phyloP scores from a whole-genome alignment of 1,140 invertebrate genomes.

The Lutraria rhynchaena region DNA sequence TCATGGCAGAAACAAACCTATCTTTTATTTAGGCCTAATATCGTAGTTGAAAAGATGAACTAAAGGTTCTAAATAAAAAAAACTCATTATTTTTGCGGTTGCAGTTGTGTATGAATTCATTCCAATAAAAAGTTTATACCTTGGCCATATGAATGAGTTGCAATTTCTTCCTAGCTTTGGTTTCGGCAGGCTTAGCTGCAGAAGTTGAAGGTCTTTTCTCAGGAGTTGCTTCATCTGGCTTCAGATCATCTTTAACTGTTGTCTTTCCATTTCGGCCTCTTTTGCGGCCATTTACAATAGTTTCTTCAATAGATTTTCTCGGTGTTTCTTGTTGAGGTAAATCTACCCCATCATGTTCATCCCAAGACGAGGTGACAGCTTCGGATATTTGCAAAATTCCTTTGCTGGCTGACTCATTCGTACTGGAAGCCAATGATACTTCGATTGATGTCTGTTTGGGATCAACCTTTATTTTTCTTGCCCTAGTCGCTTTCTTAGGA shows the following conservation, averaged over 20 bases:
- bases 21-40: too few relatives aligned
- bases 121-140: too few relatives aligned
- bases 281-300: slow-evolving; percentile 48
- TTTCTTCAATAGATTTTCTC: slow-evolving; percentile 17
- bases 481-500: slow-evolving; percentile 25
- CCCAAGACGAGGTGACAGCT: slow-evolving; percentile 69
- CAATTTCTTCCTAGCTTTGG: slow-evolving; percentile 44
- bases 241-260: slow-evolving; percentile 34
- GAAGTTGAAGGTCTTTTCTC: slow-evolving; percentile 16
- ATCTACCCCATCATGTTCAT: slow-evolving; percentile 68
- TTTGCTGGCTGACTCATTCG: not conserved
- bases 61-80: too few relatives aligned
- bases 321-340: slow-evolving; percentile 48
- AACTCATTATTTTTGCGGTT: too few relatives aligned
- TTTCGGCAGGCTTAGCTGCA: slow-evolving; percentile 28
- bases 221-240: slow-evolving; percentile 45
- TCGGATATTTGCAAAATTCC: slow-evolving; percentile 37
- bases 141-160: slow-evolving; percentile 29
- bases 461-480: slow-evolving; percentile 43
- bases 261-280: slow-evolving; percentile 51
- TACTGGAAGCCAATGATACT: not conserved
- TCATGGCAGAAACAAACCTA: too few relatives aligned
- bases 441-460: slow-evolving; percentile 37
- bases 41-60: too few relatives aligned
- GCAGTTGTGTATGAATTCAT: too few relatives aligned